These are phyloP conservation scores for Zoanthus solanderi DNA, from an alignment of 92 coral and sea anemone species.

Conservation along the genomic window DNA sequence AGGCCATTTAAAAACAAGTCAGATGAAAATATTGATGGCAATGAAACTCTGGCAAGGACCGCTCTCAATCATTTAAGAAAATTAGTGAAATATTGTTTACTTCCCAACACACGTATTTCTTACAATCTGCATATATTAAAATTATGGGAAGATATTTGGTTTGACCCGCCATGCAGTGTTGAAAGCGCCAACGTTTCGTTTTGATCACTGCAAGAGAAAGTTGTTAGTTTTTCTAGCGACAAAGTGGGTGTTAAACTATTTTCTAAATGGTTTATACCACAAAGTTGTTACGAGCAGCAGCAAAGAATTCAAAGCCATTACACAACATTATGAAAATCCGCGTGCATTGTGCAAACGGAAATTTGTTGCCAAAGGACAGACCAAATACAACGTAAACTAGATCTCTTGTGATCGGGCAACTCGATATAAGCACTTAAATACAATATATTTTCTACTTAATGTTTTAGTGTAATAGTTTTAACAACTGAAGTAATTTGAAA, in stretches of 20 bases:
- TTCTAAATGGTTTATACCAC: slow-evolving; percentile 74
- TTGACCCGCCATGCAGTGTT: slow-evolving; percentile 47
- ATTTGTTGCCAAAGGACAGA: slow-evolving; percentile 73
- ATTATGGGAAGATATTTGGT: slow-evolving; percentile 59
- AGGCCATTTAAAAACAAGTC: slow-evolving; percentile 66
- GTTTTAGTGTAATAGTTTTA: slow-evolving; percentile 19
- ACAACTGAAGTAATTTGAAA: slow-evolving; percentile 36
- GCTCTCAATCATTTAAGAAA: slow-evolving; percentile 45
- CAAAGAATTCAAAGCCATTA: slow-evolving; percentile 85
- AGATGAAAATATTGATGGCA: slow-evolving; percentile 50
- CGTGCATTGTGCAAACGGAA: slow-evolving; percentile 85
- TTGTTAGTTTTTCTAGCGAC: slow-evolving; percentile 47
- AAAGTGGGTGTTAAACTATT: slow-evolving; percentile 76
- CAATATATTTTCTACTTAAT: slow-evolving; percentile 40
- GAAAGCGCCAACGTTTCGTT: slow-evolving; percentile 81
- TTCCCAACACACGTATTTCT: slow-evolving; percentile 72
- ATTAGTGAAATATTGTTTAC: slow-evolving; percentile 59
- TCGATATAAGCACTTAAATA: slow-evolving; percentile 40
- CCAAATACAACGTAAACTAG: slow-evolving; percentile 40
- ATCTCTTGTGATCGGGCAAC: slow-evolving; percentile 12
- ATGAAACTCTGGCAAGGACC: slow-evolving; percentile 49
- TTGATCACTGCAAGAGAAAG: slow-evolving; percentile 64
- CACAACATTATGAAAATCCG: slow-evolving; percentile 84
- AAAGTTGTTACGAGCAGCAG: slow-evolving; percentile 72
- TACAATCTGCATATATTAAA: slow-evolving; percentile 82